Conservation (phyloP, 1,140 invertebrate species). For the Lordiphosa collinella region DNA sequence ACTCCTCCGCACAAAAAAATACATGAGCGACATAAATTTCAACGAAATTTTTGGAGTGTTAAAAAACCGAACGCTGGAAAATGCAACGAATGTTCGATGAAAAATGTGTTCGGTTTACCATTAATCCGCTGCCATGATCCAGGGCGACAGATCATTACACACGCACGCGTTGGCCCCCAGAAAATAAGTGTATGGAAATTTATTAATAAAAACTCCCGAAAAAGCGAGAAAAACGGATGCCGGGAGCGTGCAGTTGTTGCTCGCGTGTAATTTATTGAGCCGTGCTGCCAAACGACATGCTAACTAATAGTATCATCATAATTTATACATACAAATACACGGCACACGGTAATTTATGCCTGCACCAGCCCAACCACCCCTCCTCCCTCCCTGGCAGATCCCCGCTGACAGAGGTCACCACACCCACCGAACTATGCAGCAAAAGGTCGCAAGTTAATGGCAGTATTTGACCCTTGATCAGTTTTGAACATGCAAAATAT, state of each 20-base stretch:
- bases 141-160: conserved; percentile 77
- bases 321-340: conserved; percentile 69
- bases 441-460: conserved; percentile 51
- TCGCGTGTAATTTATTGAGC: conserved; percentile 58
- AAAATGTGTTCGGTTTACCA: conserved; percentile 78
- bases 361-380: conserved; percentile 4
- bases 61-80: conserved; percentile 39
- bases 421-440: conserved; percentile 23
- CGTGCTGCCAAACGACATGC: conserved; percentile 61
- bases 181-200: conserved; percentile 49
- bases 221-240: conserved; percentile 22
- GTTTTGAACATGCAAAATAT: conserved; percentile 44
- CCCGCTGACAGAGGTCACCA: conserved; percentile 62
- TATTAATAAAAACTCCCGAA: conserved; percentile 66
- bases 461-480: conserved; percentile 28
- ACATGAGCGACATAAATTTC: conserved; percentile 5
- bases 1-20: neutral
- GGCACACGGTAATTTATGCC: conserved; percentile 63
- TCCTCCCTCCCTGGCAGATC: conserved; percentile 22
- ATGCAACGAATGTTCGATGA: conserved; percentile 63
- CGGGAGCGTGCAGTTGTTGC: conserved; percentile 49
- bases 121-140: conserved; percentile 76
- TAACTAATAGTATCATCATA: conserved; percentile 77
- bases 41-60: conserved; percentile 16
- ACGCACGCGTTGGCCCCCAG: conserved; percentile 41